Evolutionary conservation across 2,113 vertebrate species (phyloP).

Genomic region (Gymnorhina tibicen): DNA sequence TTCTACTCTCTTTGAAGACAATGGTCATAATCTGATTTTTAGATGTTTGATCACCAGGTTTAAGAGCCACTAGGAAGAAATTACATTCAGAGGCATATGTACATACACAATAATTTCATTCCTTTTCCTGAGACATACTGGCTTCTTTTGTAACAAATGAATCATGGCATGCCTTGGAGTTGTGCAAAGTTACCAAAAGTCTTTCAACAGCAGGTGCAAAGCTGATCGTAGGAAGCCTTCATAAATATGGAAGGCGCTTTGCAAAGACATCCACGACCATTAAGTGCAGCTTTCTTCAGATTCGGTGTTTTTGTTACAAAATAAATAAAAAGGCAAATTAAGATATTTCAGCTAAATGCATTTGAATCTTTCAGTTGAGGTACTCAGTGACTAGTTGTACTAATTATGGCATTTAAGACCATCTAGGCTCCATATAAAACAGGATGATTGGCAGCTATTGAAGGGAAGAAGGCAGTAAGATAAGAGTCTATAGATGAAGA

Average conservation of each 20-base stretch:
- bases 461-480: neutral
- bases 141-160: neutral
- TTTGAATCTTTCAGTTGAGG: neutral
- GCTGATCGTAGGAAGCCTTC: neutral
- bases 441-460: neutral
- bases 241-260: neutral
- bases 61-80: neutral
- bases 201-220: neutral
- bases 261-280: neutral
- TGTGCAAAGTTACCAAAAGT: neutral
- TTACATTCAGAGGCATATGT: neutral
- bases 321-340: neutral
- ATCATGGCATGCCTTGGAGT: neutral
- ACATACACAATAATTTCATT: neutral
- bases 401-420: neutral
- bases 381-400: neutral
- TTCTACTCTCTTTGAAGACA: neutral
- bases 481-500: neutral
- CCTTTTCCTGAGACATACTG: neutral
- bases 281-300: neutral
- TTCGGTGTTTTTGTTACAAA: neutral
- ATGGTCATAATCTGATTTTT: rapidly evolving
- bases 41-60: neutral
- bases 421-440: neutral
- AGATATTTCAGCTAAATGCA: neutral